Evolutionary conservation across 1,140 invertebrate species (phyloP).

Genomic region (Plectrocnemia conspersa): DNA sequence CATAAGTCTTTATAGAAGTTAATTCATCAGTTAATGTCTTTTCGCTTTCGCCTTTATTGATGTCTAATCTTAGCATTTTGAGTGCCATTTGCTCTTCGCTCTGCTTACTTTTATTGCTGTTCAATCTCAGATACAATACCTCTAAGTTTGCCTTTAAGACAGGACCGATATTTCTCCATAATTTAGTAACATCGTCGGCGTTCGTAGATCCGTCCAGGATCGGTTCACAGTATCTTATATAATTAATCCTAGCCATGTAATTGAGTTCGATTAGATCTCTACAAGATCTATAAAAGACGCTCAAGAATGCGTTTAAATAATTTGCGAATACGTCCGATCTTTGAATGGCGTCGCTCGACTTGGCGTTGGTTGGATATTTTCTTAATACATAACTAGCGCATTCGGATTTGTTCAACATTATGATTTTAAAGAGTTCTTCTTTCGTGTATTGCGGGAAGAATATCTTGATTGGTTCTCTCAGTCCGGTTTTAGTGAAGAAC

Average conservation of each 20-base stretch:
- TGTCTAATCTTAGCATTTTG: slow-evolving; percentile 25
- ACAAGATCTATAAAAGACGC: slow-evolving; percentile 75
- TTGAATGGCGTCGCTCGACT: slow-evolving; percentile 41
- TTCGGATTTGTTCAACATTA: slow-evolving; percentile 48
- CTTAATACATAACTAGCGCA: slow-evolving; percentile 40
- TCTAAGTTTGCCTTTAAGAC: slow-evolving; percentile 69
- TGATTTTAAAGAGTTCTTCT: slow-evolving; percentile 70
- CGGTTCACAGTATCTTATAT: slow-evolving; percentile 70
- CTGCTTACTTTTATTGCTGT: slow-evolving; percentile 37
- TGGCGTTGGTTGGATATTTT: slow-evolving; percentile 37
- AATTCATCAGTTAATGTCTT: slow-evolving; percentile 45
- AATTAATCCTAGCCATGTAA: slow-evolving; percentile 66
- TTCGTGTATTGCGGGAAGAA: slow-evolving; percentile 78
- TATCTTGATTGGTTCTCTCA: slow-evolving; percentile 68
- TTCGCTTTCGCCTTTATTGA: slow-evolving; percentile 37
- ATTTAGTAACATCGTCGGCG: slow-evolving; percentile 57
- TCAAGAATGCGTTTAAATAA: slow-evolving; percentile 75
- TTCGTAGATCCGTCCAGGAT: slow-evolving; percentile 56
- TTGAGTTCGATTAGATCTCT: slow-evolving; percentile 75
- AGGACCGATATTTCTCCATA: slow-evolving; percentile 76
- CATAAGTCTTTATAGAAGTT: slow-evolving; percentile 53
- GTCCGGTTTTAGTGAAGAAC: slow-evolving; percentile 64
- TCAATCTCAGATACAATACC: slow-evolving; percentile 71
- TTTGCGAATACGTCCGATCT: slow-evolving; percentile 65
- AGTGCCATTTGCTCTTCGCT: slow-evolving; percentile 40